Base-by-base conservation (phyloP, 2,888 invertebrate species). In the Pyrocoelia pectoralis region DNA sequence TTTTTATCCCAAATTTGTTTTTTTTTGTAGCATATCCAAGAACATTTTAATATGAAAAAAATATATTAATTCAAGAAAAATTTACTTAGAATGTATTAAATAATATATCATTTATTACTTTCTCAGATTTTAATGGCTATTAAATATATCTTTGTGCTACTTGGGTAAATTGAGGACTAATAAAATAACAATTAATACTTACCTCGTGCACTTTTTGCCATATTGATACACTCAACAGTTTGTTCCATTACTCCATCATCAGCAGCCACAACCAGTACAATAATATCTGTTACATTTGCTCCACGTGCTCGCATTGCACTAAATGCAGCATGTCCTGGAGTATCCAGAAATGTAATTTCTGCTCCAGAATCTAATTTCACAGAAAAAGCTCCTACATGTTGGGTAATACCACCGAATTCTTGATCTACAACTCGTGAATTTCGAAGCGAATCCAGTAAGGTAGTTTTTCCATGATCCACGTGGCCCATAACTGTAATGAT, bases 231-330 rank as follows among this genome's bases (percentile, higher is more conserved):
- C 82, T 99, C 96, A 1, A 91, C 78, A 0, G 99, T 99, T 84
- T 99, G 99, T 61, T 95, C 93, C 96, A 97, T 98, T 43, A 98
- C 97, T 2, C 99, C 98, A 82, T 99, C 99, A 81, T 99, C 98
- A 0, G 98, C 98, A 1, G 99, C 99, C 40, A 99, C 96, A 18
- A 99, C 98, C 56, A 98, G 83, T 62, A 98, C 91, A 55, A 98
- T 94, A 56, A 98, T 89, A 81, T 99, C 99, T 0, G 99, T 98
- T 56, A 92, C 89, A 72, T 87, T 84, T 0, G 98, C 98, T n/a
- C 99, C 99, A 51, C 98, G 88, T 6, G 92, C 89, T 56, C 98
- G 84, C 97, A 99, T 98, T 1, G 96, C 87, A 50, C 88, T 87
- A 81, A 99, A 99, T 0, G 99, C 99, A 1, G 98, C 98, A 84